Conservation (phyloP, 2,888 invertebrate genomes). For the Rotaria socialis region DNA sequence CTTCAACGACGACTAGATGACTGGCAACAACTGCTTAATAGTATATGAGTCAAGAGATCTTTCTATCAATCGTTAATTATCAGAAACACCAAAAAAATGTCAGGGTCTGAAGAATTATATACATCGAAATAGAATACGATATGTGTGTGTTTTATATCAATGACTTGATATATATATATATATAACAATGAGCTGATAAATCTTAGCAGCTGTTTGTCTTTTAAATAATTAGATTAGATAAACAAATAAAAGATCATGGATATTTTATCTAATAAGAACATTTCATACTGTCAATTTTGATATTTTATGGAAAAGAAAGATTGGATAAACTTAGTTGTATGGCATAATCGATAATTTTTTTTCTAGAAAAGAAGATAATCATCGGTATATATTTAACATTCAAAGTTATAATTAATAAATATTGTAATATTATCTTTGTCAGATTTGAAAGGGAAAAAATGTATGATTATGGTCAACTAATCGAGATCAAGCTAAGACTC, state of each 20-base stretch:
- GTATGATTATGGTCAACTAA: neutral
- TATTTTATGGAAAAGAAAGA: too few relatives aligned
- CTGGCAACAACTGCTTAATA: constrained; percentile 21
- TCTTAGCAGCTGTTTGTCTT: neutral
- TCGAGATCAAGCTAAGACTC: neutral
- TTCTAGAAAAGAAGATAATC: too few relatives aligned
- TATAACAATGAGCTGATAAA: neutral
- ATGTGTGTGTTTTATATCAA: constrained; percentile 19
- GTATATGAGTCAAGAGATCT: neutral
- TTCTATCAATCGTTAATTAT: neutral
- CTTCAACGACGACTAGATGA: neutral
- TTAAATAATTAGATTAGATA: too few relatives aligned
- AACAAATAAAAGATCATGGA: too few relatives aligned
- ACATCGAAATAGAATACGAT: neutral
- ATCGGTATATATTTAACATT: too few relatives aligned
- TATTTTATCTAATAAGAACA: too few relatives aligned
- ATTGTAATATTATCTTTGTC: too few relatives aligned
- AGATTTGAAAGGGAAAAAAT: neutral
- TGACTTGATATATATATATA: neutral
- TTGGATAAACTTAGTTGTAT: too few relatives aligned
- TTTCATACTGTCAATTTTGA: too few relatives aligned
- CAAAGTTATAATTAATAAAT: too few relatives aligned
- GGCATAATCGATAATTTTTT: too few relatives aligned
- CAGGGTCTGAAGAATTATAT: neutral
- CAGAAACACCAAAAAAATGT: neutral